Percentiles rank a stretch among this genome's conserved stretches.
Conservation (phyloP, 2,113 vertebrate genomes). For the Corythornis madagascariensis region DNA sequence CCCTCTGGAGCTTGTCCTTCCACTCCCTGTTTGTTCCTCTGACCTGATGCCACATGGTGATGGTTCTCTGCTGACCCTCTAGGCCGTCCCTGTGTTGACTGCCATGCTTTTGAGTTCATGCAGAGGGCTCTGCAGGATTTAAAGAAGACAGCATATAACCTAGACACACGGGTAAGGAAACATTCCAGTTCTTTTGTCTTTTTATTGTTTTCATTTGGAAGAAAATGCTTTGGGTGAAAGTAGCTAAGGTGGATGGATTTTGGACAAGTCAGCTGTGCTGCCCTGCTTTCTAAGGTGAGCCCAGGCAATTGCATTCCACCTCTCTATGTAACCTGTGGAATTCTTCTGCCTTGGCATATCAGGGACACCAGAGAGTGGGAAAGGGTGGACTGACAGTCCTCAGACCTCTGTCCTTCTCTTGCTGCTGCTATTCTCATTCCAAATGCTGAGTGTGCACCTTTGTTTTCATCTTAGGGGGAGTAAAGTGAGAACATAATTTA, state of each 20-base stretch:
- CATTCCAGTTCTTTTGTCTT: not conserved
- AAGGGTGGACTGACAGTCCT: not conserved
- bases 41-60: not conserved
- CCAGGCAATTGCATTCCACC: not conserved
- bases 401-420: not conserved
- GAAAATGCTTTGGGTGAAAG: not conserved
- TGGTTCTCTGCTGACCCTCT: not conserved
- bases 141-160: slow-evolving; percentile 92
- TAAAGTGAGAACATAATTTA: not conserved
- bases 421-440: not conserved
- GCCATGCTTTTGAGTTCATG: slow-evolving; percentile 98
- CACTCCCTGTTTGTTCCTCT: not conserved
- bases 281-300: not conserved
- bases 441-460: not conserved
- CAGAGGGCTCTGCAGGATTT: slow-evolving; percentile 96
- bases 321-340: not conserved
- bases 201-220: not conserved
- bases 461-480: not conserved
- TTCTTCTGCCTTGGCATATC: not conserved
- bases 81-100: slow-evolving; percentile 97
- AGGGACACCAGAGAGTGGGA: not conserved
- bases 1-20: not conserved
- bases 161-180: slow-evolving; percentile 88
- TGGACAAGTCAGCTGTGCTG: not conserved
- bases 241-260: not conserved